Percentiles rank a stretch among this genome's conserved stretches.
phyloP scores from a whole-genome alignment of 2,888 invertebrate genomes.

The Megamerina dolium region DNA sequence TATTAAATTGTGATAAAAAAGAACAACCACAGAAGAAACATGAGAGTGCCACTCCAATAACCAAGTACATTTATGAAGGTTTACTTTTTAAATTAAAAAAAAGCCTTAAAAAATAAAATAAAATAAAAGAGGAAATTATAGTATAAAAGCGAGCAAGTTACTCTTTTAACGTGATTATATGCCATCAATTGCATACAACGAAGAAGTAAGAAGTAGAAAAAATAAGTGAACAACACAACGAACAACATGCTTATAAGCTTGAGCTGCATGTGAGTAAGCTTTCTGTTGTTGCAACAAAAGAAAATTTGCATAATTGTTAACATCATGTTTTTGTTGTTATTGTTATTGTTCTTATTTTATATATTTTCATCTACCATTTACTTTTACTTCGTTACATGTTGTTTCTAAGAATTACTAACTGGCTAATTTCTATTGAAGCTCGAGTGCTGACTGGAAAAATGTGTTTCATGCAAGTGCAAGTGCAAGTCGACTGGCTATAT shows the following conservation, averaged over 20 bases:
- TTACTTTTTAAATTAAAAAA: too few species aligned
- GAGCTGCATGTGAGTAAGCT: not conserved
- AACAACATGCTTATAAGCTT: not conserved
- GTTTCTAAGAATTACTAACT: too few species aligned
- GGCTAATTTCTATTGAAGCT: too few species aligned
- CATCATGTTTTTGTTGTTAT: conserved; percentile 27
- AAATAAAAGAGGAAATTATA: too few species aligned
- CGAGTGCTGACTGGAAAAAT: too few species aligned
- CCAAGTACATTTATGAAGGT: not conserved
- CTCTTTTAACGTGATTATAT: conserved; percentile 47
- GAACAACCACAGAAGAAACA: not conserved
- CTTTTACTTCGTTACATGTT: too few species aligned
- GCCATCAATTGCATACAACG: conserved; percentile 28
- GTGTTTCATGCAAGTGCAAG: too few species aligned
- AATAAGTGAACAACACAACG: not conserved
- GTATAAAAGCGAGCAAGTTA: too few species aligned
- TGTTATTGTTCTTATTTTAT: conserved; percentile 16
- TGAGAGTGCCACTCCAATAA: not conserved
- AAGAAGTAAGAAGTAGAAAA: not conserved
- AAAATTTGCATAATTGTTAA: conserved; percentile 46
- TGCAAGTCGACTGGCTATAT: too few species aligned
- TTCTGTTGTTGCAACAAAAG: too few species aligned
- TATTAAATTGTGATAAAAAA: not conserved
- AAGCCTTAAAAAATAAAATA: too few species aligned
- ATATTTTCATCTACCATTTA: conserved; percentile 4